Conservation (phyloP, 2,888 invertebrate genomes). For the Saturnia pavonia region DNA sequence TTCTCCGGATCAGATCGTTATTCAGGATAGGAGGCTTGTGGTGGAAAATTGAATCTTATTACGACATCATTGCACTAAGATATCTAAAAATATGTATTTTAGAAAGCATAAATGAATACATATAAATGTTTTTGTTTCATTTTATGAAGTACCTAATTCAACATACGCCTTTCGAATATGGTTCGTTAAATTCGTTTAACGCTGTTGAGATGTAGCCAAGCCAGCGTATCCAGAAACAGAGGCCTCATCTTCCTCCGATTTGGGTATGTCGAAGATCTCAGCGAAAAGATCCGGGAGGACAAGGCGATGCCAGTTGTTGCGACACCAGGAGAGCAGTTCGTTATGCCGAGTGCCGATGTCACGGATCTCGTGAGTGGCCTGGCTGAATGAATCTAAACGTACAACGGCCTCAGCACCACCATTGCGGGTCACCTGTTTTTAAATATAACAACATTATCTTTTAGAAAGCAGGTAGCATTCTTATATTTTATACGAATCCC, state of each 20-base stretch:
- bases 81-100: not conserved
- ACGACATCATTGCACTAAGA: not conserved
- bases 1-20: not conserved
- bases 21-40: not conserved
- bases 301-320: slow-evolving; percentile 92
- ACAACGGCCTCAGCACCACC: slow-evolving; percentile 36
- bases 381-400: slow-evolving; percentile 54
- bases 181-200: not conserved
- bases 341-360: slow-evolving; percentile 91
- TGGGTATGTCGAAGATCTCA: slow-evolving; percentile 98
- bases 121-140: too few species aligned
- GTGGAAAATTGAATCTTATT: not conserved
- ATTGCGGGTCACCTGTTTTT: slow-evolving; percentile 23
- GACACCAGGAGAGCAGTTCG: slow-evolving; percentile 94
- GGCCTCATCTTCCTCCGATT: slow-evolving; percentile 50
- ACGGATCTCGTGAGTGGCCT: slow-evolving; percentile 85
- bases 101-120: not conserved
- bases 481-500: not conserved
- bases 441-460: slow-evolving; percentile 20
- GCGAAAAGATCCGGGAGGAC: slow-evolving; percentile 96
- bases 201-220: not conserved
- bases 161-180: slow-evolving; percentile 2
- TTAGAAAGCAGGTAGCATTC: not conserved
- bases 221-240: slow-evolving; percentile 20
- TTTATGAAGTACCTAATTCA: not conserved